Conservation (phyloP, 1,140 invertebrate genomes). For the Drosophila burlai region DNA sequence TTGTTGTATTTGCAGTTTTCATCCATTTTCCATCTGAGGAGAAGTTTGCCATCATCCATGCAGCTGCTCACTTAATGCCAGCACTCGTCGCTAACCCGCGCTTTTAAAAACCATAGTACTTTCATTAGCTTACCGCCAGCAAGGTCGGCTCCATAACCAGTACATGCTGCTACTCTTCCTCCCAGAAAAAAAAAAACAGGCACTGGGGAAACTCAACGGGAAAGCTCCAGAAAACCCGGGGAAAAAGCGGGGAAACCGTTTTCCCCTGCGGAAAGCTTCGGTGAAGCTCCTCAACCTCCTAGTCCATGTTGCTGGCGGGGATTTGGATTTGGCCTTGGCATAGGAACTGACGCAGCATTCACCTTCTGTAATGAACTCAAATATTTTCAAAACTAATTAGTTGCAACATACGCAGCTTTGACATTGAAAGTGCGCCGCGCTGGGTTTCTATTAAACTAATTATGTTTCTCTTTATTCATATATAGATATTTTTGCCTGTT, state of each 20-base stretch:
- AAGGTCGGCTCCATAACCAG: slow-evolving; percentile 37
- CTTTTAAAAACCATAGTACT: slow-evolving; percentile 65
- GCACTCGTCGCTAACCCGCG: slow-evolving; percentile 56
- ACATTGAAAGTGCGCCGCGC: slow-evolving; percentile 5
- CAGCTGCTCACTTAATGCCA: slow-evolving; percentile 58
- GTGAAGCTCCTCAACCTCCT: slow-evolving; percentile 12
- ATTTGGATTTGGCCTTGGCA: slow-evolving; percentile 56
- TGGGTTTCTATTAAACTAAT: slow-evolving; percentile 70
- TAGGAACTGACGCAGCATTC: slow-evolving; percentile 51
- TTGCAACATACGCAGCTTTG: slow-evolving; percentile 45
- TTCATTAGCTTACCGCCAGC: slow-evolving; percentile 77
- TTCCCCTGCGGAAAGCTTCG: slow-evolving; percentile 46
- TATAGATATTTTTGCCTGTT: slow-evolving; percentile 57
- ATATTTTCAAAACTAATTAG: slow-evolving; percentile 68
- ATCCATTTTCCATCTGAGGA: slow-evolving; percentile 11
- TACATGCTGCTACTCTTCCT: slow-evolving; percentile 1
- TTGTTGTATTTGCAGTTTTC: slow-evolving; percentile 19
- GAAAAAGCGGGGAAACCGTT: slow-evolving; percentile 16
- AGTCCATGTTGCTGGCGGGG: background rate
- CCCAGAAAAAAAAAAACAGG: slow-evolving; percentile 41
- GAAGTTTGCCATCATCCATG: slow-evolving; percentile 43
- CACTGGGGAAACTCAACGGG: slow-evolving; percentile 33
- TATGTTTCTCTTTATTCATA: slow-evolving; percentile 70
- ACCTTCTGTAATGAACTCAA: slow-evolving; percentile 62
- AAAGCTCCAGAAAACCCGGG: slow-evolving; percentile 35